Conservation (phyloP, 2,888 invertebrate species). For the Erpobdella octoculata region DNA sequence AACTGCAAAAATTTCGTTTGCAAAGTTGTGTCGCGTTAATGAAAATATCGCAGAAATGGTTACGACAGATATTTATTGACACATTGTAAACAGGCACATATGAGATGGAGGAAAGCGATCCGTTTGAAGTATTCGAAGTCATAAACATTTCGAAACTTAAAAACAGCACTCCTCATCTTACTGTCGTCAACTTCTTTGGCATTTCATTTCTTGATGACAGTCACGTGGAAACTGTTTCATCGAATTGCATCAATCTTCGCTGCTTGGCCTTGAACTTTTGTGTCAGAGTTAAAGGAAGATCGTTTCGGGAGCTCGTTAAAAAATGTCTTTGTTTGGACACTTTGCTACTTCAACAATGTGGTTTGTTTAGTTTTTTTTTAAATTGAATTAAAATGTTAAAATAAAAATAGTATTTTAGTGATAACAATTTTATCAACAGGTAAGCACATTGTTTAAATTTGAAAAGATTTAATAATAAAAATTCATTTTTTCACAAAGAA, state of each 20-base stretch:
- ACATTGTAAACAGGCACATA: constrained; percentile 47
- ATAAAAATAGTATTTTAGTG: no score
- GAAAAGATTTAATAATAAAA: no score
- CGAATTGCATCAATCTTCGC: constrained; percentile 87
- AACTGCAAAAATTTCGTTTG: not conserved
- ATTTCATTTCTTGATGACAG: constrained; percentile 97
- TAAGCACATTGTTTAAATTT: no score
- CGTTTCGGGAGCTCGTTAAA: constrained; percentile 52
- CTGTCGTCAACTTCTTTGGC: constrained; percentile 82
- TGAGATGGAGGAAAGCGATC: constrained; percentile 69
- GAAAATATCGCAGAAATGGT: no score
- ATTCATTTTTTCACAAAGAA: constrained; percentile 55
- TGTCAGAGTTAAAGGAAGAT: constrained; percentile 88
- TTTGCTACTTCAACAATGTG: constrained; percentile 87
- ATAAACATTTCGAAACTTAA: constrained; percentile 97
- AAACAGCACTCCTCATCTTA: constrained; percentile 37
- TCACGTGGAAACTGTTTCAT: constrained; percentile 85
- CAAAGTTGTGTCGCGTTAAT: no score
- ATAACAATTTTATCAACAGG: not conserved
- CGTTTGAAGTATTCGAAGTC: constrained; percentile 75
- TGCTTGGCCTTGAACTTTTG: constrained; percentile 94
- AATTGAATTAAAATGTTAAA: not conserved
- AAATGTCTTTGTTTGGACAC: constrained; percentile 65
- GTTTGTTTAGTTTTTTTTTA: constrained; percentile 21
- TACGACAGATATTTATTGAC: not conserved